Percentiles rank a stretch among this genome's conserved stretches.
These are phyloP conservation scores for Hypomecis atomaria DNA, from an alignment of 2,888 invertebrate species.

Conservation along the genomic window DNA sequence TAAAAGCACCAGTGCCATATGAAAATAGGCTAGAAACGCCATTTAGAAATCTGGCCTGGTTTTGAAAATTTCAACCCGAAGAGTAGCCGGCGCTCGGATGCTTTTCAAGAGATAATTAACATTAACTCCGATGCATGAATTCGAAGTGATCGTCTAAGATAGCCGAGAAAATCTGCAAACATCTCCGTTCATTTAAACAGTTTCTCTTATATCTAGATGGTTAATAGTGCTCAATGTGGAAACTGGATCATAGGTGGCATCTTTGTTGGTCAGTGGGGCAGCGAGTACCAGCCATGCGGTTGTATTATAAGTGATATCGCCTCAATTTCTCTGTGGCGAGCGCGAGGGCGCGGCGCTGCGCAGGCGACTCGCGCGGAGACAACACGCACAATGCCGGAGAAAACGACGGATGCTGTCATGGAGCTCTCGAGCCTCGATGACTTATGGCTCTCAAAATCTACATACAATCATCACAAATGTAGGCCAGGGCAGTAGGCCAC, in stretches of 20 bases:
- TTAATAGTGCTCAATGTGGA: conserved; percentile 35
- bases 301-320: conserved; percentile 70
- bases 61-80: conserved; percentile 21
- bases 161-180: conserved; percentile 2
- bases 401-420: conserved; percentile 80
- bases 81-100: background rate
- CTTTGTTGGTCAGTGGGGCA: conserved; percentile 75
- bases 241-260: conserved; percentile 55
- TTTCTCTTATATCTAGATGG: conserved; percentile 30
- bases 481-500: conserved; percentile 80
- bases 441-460: conserved; percentile 82
- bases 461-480: conserved; percentile 80
- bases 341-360: conserved; percentile 55
- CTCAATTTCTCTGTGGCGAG: conserved; percentile 70
- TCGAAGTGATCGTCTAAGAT: background rate
- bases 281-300: conserved; percentile 60
- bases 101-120: conserved; percentile 16
- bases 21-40: conserved; percentile 29
- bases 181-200: conserved; percentile 20
- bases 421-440: conserved; percentile 64
- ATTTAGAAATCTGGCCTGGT: conserved; percentile 29
- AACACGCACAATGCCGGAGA: conserved; percentile 70
- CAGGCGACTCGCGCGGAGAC: conserved; percentile 42
- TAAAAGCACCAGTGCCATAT: conserved; percentile 27
- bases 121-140: background rate